A percentile compares a stretch with the other conserved stretches of the same genome.
Conservation (phyloP, 2,888 invertebrate genomes). For the Acronicta psi region DNA sequence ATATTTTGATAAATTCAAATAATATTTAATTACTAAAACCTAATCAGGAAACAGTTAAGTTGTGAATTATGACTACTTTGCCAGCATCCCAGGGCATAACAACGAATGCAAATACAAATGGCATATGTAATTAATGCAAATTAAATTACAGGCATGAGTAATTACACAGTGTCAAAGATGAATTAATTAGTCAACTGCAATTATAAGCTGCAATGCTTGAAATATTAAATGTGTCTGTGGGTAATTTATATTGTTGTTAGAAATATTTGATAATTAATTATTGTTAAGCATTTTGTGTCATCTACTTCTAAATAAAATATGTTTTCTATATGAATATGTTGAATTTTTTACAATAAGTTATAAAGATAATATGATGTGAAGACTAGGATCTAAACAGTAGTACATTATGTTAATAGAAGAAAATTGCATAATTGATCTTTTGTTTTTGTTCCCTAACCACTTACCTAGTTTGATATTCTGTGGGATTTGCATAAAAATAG, state of each 20-base stretch:
- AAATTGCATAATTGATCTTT: no score
- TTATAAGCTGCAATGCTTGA: slow-evolving; percentile 49
- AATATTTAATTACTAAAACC: not conserved
- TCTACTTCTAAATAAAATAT: no score
- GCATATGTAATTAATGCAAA: slow-evolving; percentile 73
- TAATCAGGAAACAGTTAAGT: slow-evolving; percentile 33
- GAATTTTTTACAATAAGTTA: no score
- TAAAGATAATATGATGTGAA: no score
- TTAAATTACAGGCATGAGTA: slow-evolving; percentile 67
- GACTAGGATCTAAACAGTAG: no score
- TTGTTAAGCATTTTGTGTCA: not conserved
- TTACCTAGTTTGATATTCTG: no score
- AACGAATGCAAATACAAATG: slow-evolving; percentile 66
- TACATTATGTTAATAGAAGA: no score
- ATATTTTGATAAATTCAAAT: no score
- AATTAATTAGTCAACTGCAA: slow-evolving; percentile 65
- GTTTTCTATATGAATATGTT: no score
- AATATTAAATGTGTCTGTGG: slow-evolving; percentile 24
- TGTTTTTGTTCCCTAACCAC: no score
- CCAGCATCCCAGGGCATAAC: slow-evolving; percentile 50
- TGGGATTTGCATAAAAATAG: no score
- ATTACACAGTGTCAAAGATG: slow-evolving; percentile 71
- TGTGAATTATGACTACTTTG: slow-evolving; percentile 49
- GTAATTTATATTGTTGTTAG: not conserved
- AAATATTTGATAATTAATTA: slow-evolving; percentile 12